A percentile compares a stretch with the other conserved stretches of the same genome.
phyloP scores from a whole-genome alignment of 1,140 invertebrate genomes.

The Caenorhabditis inopinata region DNA sequence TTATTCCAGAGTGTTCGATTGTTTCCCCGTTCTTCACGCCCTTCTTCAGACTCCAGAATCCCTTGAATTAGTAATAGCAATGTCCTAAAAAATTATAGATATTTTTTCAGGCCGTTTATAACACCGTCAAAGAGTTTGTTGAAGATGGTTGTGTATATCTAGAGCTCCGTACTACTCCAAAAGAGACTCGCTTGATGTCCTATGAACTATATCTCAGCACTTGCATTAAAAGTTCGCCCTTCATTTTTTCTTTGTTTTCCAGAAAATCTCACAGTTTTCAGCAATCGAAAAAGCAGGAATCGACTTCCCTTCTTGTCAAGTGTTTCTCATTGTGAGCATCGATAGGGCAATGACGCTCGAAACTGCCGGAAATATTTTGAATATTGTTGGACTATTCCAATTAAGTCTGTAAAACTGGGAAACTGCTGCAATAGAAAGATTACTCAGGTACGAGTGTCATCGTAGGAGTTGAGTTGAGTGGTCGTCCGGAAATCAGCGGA shows the following conservation, averaged over 20 bases:
- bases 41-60: not conserved
- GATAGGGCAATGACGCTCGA: slow-evolving; percentile 2
- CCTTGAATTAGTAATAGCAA: not conserved
- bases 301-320: not conserved
- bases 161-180: slow-evolving; percentile 40
- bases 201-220: slow-evolving; percentile 9
- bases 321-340: slow-evolving; percentile 27
- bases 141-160: slow-evolving; percentile 36
- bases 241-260: not conserved
- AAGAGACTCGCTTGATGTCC: not conserved
- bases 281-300: not conserved
- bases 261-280: not conserved
- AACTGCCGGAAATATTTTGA: not conserved
- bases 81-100: not conserved
- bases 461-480: slow-evolving; percentile 33
- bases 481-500: slow-evolving; percentile 9
- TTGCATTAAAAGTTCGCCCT: not conserved
- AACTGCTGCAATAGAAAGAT: not conserved
- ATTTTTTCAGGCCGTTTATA: not conserved
- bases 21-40: not conserved
- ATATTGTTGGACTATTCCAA: not conserved
- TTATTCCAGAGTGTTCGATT: slow-evolving; percentile 24
- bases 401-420: not conserved
- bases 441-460: not conserved
- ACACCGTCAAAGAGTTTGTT: slow-evolving; percentile 13